phyloP scores from a whole-genome alignment of 2,113 vertebrate species.

The Megaceryle torquata region DNA sequence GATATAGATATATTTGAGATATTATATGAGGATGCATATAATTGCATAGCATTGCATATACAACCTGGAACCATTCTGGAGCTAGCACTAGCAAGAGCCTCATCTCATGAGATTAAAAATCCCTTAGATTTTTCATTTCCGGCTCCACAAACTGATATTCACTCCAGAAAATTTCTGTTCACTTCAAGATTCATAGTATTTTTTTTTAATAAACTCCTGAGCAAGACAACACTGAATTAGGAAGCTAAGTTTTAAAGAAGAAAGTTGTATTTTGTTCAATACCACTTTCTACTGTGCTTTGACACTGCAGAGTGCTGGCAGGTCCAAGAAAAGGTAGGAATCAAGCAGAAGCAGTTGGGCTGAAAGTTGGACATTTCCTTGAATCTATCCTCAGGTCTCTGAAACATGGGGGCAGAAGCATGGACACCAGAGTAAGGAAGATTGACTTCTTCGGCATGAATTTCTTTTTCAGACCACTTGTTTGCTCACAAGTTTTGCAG shows the following conservation, averaged over 20 bases:
- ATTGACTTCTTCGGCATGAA: neutral
- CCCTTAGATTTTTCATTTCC: neutral
- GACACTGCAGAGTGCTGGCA: neutral
- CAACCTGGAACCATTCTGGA: neutral
- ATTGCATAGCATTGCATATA: neutral
- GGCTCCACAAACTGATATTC: neutral
- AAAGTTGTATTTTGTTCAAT: neutral
- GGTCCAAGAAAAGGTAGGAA: neutral
- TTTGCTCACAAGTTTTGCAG: neutral
- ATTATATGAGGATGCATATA: neutral
- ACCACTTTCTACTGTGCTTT: neutral
- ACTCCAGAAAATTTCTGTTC: neutral
- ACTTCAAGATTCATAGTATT: neutral
- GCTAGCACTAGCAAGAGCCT: neutral
- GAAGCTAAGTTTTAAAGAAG: neutral
- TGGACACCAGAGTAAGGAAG: neutral
- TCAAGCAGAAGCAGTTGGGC: neutral
- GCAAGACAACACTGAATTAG: neutral
- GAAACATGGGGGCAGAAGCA: neutral
- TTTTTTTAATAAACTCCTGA: neutral
- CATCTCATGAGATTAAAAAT: neutral
- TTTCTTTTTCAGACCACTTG: neutral
- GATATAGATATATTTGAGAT: neutral
- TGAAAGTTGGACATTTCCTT: neutral
- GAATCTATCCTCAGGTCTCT: neutral